phyloP scores from a whole-genome alignment of 2,797 vertebrate species.

The Acomys russatus region DNA sequence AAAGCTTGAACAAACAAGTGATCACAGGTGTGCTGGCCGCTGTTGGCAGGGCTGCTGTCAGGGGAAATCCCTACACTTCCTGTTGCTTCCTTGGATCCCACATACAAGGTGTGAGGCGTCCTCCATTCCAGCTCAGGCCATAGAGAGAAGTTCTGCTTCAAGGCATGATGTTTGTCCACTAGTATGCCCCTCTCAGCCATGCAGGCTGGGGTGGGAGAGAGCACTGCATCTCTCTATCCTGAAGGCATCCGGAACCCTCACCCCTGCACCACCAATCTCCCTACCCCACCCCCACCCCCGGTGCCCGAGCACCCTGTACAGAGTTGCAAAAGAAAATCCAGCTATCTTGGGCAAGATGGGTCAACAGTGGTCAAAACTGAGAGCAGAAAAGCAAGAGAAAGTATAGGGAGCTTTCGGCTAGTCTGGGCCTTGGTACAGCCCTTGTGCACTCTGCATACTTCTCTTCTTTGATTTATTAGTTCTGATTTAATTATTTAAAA shows the following conservation, averaged over 20 bases:
- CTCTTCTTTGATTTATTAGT: background rate
- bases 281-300: too few relatives aligned
- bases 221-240: accelerated
- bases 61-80: background rate
- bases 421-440: accelerated
- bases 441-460: accelerated
- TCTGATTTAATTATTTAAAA: background rate
- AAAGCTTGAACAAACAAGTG: background rate
- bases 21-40: accelerated
- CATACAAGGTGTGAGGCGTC: too few relatives aligned
- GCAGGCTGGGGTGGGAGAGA: accelerated
- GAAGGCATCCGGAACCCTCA: background rate
- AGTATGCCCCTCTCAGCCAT: background rate
- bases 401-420: background rate
- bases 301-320: too few relatives aligned
- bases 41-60: background rate
- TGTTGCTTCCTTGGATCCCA: background rate
- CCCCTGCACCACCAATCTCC: too few relatives aligned
- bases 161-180: too few relatives aligned
- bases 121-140: accelerated
- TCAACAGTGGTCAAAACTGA: accelerated
- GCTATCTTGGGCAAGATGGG: background rate
- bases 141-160: background rate
- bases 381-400: background rate
- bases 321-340: background rate